Evolutionary conservation across 1,140 invertebrate species (phyloP), one percentile per base, ranked within the genome.

Genomic region (Neodiprion pinetum): DNA sequence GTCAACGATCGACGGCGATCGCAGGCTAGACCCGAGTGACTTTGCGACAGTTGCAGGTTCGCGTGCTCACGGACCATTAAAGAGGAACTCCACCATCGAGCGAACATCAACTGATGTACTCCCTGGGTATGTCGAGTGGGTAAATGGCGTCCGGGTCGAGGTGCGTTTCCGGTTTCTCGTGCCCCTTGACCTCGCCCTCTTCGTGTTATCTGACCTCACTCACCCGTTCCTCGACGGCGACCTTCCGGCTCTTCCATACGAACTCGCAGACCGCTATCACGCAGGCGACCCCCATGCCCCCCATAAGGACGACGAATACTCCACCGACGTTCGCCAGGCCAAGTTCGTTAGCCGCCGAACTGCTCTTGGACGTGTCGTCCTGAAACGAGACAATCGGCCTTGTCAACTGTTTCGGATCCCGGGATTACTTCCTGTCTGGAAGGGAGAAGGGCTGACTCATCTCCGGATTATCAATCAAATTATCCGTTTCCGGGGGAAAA

Each of bases 271-370:
- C 94, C 9, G 95, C 95, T 76, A 96, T 95, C 73, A 96, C 94
- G 82, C 95, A 96, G 5, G 95, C 95, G 23, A 96, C 93, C 9
- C 94, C 94, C 93, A 96, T 96, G 10, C 96, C 96, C 49, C 94
- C 95, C 90, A 97, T 94, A 21, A 99, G 90, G 0, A 98, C 96
- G 0, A 98, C 96, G 86, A 98, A 99, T 1, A 99, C 97, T 4
- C 97, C 97, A 69, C 97, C 96, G 53, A 98, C 96, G 85, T 98
- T 98, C 11, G 95, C 95, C 77, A 99, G 88, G 10, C 96, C 95
- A 74, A 96, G 88, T 88, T 96, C 95, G 86, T 95, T 96, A 23
- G 95, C 95, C 1, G 94, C 93, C 76, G 94, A 95, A 76, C 93
- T 95, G 21, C 93, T 94, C 85, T 96, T 96, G n/a, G 93, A 94